Base-by-base conservation (phyloP, 2,888 invertebrate genomes). In the Odontothrips loti region DNA sequence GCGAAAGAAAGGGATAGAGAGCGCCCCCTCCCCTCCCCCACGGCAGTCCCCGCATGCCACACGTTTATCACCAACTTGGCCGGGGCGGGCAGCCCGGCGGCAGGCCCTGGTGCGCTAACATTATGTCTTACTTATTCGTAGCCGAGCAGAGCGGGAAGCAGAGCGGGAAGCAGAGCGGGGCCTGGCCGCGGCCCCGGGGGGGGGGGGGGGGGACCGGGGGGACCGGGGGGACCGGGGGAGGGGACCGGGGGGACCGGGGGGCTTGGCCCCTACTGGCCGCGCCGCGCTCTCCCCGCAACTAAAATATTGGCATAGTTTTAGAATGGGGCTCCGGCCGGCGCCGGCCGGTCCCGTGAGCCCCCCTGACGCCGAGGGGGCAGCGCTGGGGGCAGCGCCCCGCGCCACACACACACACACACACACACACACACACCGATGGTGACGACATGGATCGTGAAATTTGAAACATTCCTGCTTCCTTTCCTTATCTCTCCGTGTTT, bases 241-340 rank as follows among this genome's bases (percentile, higher is more conserved):
- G n/a, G 23, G 68, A 27, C 15, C 15, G 15, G 58, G 20, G 58
- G 20, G 58, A 2, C 34, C 34, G 34, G 34, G 34, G 34, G 34
- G 34, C 58, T 15, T 58, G 58, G 11, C 58, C n/a, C 17, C n/a
- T 15, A 17, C 58, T 58, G 12, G 6, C 58, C 15, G 20, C 58
- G 20, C 1, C 58, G 6, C 58, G 17, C 58, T 2, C 17, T 58
- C 58, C 58, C 58, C 68, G 6, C 68, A 8, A 75, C 68, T 75
- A 27, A 75, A 75, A 75, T 75, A 75, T 75, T 75, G 68, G 68
- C 68, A 75, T 75, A 75, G 68, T 75, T 75, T 75, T 75, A n/a
- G 68, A 75, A 75, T 75, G 23, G 27, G 23, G 68, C 27, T 10
- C 68, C n/a, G 51, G 11, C 68, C 63, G 20, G 63, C 63, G 11